phyloP scores from a whole-genome alignment of 2,113 vertebrate species.

The Erythrolamprus reginae region DNA sequence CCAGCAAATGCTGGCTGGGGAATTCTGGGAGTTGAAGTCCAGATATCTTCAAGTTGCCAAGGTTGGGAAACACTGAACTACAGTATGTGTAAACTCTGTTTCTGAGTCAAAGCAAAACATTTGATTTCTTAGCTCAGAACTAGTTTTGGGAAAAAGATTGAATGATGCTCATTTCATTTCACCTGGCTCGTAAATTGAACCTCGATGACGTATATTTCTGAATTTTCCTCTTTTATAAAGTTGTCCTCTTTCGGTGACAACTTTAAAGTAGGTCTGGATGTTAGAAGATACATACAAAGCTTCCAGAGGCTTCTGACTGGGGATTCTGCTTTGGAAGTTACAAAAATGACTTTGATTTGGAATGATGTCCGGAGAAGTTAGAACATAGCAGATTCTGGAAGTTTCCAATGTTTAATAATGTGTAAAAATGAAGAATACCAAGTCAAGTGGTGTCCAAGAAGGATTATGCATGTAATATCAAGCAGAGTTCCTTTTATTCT shows the following conservation, averaged over 20 bases:
- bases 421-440: not conserved
- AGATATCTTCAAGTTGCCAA: no score
- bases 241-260: not conserved
- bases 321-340: not conserved
- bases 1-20: no score
- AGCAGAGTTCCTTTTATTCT: not conserved
- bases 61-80: no score
- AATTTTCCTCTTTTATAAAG: not conserved
- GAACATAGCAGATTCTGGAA: no score
- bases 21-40: no score
- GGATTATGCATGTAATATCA: not conserved
- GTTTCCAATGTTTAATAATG: not conserved
- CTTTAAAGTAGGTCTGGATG: not conserved
- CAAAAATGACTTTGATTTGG: not conserved
- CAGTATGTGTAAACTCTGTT: not conserved
- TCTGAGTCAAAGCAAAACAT: not conserved
- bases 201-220: not conserved
- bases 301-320: not conserved
- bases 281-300: not conserved
- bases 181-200: not conserved
- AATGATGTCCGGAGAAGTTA: not conserved
- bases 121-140: not conserved
- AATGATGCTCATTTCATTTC: not conserved
- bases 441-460: not conserved
- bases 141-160: not conserved